Percentiles rank a stretch among this genome's conserved stretches.
Conservation (phyloP, 2,888 invertebrate species). For the Caprella mutica region DNA sequence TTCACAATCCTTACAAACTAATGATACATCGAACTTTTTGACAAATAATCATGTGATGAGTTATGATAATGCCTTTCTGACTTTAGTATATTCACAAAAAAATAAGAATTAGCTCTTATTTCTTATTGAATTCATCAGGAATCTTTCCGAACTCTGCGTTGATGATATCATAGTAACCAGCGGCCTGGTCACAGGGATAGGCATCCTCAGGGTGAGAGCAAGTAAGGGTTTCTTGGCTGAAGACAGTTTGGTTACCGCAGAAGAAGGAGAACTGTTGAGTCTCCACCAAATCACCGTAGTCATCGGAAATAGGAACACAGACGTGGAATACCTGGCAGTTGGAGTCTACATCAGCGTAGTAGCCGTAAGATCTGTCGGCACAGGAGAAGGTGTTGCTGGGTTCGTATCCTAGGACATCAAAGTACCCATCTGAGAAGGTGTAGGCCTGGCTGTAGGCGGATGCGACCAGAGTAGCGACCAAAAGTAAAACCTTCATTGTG, state of each 20-base stretch:
- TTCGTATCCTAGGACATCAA: slow-evolving; percentile 23
- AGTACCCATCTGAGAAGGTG: slow-evolving; percentile 30
- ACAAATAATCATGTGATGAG: too few species aligned
- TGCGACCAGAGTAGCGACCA: slow-evolving; percentile 12
- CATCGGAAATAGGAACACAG: slow-evolving; percentile 34
- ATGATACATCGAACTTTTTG: too few species aligned
- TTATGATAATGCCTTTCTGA: too few species aligned
- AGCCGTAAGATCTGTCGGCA: slow-evolving; percentile 34
- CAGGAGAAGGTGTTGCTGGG: slow-evolving; percentile 32
- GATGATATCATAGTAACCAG: slow-evolving; percentile 34
- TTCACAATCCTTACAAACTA: too few species aligned
- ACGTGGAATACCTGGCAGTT: slow-evolving; percentile 36
- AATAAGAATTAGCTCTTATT: too few species aligned
- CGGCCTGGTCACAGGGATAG: slow-evolving; percentile 35
- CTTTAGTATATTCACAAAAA: too few species aligned
- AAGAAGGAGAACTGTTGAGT: slow-evolving; percentile 35
- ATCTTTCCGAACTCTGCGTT: slow-evolving; percentile 35
- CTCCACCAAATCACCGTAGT: slow-evolving; percentile 26
- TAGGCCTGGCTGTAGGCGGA: slow-evolving; percentile 22
- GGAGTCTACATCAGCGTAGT: slow-evolving; percentile 36
- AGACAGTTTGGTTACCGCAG: slow-evolving; percentile 36
- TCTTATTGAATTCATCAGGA: slow-evolving; percentile 24
- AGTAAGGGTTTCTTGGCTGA: slow-evolving; percentile 35
- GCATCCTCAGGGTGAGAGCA: slow-evolving; percentile 35
- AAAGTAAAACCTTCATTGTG: slow-evolving; percentile 16